Percentiles rank a stretch among this genome's conserved stretches.
phyloP scores from a whole-genome alignment of 1,140 invertebrate species.

The Dolichoris vasculosae region DNA sequence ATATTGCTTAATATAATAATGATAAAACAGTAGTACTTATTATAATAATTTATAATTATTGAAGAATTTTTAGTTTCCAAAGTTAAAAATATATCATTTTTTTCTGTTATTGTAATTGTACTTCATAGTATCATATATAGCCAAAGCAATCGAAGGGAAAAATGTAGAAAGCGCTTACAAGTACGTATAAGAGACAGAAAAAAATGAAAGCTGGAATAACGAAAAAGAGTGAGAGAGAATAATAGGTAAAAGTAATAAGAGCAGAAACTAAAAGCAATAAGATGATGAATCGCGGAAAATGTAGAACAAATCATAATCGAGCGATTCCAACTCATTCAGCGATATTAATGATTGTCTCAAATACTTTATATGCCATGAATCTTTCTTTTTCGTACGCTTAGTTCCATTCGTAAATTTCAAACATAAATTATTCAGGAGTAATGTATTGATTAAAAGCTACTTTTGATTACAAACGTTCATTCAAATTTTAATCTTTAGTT shows the following conservation, averaged over 20 bases:
- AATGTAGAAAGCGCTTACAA: neutral
- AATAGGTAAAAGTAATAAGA: neutral
- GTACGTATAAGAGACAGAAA: neutral
- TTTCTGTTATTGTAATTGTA: neutral
- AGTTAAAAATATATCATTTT: neutral
- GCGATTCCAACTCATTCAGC: conserved; percentile 29
- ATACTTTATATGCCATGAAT: neutral
- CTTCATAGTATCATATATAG: neutral
- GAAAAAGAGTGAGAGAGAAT: neutral
- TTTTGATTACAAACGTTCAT: neutral
- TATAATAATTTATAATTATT: no score
- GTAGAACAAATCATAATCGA: conserved; percentile 37
- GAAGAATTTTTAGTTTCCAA: no score
- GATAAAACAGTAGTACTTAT: no score
- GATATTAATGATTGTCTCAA: conserved; percentile 23
- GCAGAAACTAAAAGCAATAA: conserved; percentile 9
- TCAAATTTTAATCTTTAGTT: no score
- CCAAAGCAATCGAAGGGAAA: neutral
- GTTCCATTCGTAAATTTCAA: neutral
- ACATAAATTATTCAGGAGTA: neutral
- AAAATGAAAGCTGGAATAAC: neutral
- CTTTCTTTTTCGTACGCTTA: conserved; percentile 5
- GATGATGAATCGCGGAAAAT: conserved; percentile 40
- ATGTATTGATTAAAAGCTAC: neutral
- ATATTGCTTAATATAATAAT: no score